Percentiles rank a stretch among this genome's conserved stretches.
These are phyloP conservation scores for Melopsittacus undulatus DNA, from an alignment of 2,797 vertebrate species.

Conservation along the genomic window DNA sequence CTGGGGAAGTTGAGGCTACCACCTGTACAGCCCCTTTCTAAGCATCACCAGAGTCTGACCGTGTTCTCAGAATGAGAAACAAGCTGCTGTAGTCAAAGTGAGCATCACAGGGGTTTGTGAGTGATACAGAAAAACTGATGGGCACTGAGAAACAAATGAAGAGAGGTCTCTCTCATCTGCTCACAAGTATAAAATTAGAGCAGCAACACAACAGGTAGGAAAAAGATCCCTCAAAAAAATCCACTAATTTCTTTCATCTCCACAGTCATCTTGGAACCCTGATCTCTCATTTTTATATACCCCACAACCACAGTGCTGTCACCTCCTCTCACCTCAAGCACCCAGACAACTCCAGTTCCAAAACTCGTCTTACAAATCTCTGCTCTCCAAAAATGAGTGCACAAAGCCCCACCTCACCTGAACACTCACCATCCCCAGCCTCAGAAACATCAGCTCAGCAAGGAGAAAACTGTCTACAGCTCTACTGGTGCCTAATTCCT, in stretches of 20 bases:
- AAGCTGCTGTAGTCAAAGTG: not conserved
- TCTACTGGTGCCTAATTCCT: not conserved
- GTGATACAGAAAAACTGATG: not conserved
- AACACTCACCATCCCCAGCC: not conserved
- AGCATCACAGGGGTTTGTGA: not conserved
- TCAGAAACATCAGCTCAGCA: not conserved
- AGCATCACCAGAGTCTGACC: not conserved
- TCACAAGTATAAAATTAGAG: not conserved
- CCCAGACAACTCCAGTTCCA: not conserved
- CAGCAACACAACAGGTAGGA: not conserved
- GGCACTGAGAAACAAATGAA: not conserved
- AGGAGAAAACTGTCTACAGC: not conserved
- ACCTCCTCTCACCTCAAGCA: not conserved
- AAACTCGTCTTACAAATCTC: not conserved
- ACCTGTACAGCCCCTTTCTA: not conserved
- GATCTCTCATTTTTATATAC: not conserved
- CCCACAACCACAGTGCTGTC: not conserved
- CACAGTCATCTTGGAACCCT: not conserved
- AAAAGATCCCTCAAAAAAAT: not conserved
- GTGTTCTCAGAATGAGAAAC: slow-evolving; percentile 7
- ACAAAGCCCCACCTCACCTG: not conserved
- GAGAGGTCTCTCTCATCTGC: not conserved
- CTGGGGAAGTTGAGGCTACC: not conserved
- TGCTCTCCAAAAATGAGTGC: not conserved
- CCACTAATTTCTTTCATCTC: not conserved